Evolutionary conservation across 2,888 invertebrate species (phyloP).

Genomic region (Liopterus haemorrhoidalis): DNA sequence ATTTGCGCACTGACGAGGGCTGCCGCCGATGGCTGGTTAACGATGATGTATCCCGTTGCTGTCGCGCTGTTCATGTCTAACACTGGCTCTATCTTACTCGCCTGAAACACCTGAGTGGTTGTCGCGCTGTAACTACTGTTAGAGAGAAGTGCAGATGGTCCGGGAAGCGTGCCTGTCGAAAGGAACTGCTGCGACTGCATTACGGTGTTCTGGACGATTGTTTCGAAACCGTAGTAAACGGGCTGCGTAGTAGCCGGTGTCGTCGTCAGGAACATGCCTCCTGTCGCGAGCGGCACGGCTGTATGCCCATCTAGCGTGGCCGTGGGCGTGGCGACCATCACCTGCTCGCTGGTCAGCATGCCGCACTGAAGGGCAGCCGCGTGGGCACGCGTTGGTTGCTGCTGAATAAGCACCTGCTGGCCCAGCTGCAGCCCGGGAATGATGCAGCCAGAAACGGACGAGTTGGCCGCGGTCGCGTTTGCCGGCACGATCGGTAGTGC

Average conservation of each 20-base stretch:
- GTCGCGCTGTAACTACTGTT: conserved; percentile 81
- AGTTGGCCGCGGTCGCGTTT: no score
- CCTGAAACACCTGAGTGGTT: conserved; percentile 78
- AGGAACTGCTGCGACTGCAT: conserved; percentile 86
- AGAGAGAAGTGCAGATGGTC: conserved; percentile 70
- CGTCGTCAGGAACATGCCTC: conserved; percentile 41
- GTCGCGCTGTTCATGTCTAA: conserved; percentile 60
- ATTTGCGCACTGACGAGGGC: conserved; percentile 37
- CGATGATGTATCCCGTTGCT: conserved; percentile 60
- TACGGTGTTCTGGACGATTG: conserved; percentile 80
- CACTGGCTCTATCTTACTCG: conserved; percentile 76
- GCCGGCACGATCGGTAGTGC: no score
- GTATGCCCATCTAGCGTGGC: conserved; percentile 14
- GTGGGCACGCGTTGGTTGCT: no score
- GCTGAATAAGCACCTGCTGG: no score
- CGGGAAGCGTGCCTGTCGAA: conserved; percentile 73
- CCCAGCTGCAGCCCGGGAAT: no score
- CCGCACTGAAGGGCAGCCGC: conserved; percentile 50
- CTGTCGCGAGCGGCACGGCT: conserved; percentile 23
- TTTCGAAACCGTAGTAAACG: conserved; percentile 76
- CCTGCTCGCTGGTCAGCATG: conserved; percentile 52
- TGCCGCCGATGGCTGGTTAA: conserved; percentile 57
- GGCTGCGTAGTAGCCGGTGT: conserved; percentile 58
- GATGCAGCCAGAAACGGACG: no score
- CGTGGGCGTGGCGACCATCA: conserved; percentile 47